These are phyloP conservation scores for Gobio occitaniae DNA, from an alignment of 2,797 vertebrate species.

Conservation along the genomic window DNA sequence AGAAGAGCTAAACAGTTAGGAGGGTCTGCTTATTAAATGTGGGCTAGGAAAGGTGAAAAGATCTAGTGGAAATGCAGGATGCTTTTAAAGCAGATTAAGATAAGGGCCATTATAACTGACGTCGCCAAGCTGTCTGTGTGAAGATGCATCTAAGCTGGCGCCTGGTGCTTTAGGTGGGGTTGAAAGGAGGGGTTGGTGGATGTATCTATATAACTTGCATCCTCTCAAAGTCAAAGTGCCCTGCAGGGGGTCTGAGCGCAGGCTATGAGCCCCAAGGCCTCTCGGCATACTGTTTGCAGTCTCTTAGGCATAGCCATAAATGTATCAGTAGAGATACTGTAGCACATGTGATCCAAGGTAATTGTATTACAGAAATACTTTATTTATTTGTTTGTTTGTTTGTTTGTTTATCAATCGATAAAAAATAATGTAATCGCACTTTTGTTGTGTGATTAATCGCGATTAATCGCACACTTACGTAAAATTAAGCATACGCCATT, in stretches of 20 bases:
- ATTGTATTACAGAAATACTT: slow-evolving; percentile 15
- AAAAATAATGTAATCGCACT: too few relatives aligned
- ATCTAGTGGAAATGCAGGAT: slow-evolving; percentile 85
- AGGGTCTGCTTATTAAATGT: slow-evolving; percentile 75
- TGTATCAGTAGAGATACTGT: slow-evolving; percentile 8
- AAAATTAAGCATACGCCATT: too few relatives aligned
- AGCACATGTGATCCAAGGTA: background rate
- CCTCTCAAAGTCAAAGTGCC: slow-evolving; percentile 84
- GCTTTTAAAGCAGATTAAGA: slow-evolving; percentile 94
- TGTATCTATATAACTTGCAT: slow-evolving; percentile 82
- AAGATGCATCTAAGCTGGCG: slow-evolving; percentile 84
- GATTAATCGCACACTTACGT: too few relatives aligned
- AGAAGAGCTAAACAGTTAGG: slow-evolving; percentile 51
- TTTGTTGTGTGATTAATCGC: too few relatives aligned
- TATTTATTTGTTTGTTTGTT: background rate
- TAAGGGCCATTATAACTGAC: slow-evolving; percentile 89
- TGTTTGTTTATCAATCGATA: background rate
- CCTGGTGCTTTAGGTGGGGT: slow-evolving; percentile 70
- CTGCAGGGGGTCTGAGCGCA: slow-evolving; percentile 66
- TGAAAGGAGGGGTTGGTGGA: slow-evolving; percentile 55
- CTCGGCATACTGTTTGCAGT: slow-evolving; percentile 44
- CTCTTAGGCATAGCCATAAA: slow-evolving; percentile 27
- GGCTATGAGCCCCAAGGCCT: slow-evolving; percentile 67
- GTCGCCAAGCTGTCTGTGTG: slow-evolving; percentile 89
- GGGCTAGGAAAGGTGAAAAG: slow-evolving; percentile 84